Evolutionary conservation across 2,797 vertebrate species (phyloP).

Genomic region (Sorex maritimensis): DNA sequence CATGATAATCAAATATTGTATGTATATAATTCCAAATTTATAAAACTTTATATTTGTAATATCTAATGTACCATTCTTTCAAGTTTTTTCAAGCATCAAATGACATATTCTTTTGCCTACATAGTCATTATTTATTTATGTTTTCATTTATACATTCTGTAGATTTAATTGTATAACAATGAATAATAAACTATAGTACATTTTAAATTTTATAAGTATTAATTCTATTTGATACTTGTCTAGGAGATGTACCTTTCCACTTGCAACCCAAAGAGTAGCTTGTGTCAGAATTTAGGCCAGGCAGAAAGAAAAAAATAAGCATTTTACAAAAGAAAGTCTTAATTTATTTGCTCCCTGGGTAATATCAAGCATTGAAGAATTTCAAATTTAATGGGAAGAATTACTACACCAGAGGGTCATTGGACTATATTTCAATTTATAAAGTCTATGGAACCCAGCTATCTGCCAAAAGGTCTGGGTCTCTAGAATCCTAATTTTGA

Average conservation of each 20-base stretch:
- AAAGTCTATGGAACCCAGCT: constrained; percentile 65
- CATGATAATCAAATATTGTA: constrained; percentile 54
- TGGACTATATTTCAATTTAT: constrained; percentile 70
- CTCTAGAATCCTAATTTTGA: constrained; percentile 86
- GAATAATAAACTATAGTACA: constrained; percentile 73
- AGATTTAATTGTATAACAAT: constrained; percentile 57
- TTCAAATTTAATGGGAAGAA: constrained; percentile 73
- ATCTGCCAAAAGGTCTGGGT: constrained; percentile 72
- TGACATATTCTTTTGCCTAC: neutral
- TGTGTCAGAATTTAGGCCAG: constrained; percentile 80
- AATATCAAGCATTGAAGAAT: constrained; percentile 70
- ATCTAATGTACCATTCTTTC: constrained; percentile 28
- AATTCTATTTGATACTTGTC: constrained; percentile 61
- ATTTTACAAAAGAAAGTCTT: constrained; percentile 80
- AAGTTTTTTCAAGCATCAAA: constrained; percentile 12
- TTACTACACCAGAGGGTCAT: constrained; percentile 48
- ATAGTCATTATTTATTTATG: constrained; percentile 39
- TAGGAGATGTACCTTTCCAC: constrained; percentile 54
- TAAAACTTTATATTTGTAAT: constrained; percentile 25
- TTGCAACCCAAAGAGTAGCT: constrained; percentile 60
- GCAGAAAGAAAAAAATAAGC: constrained; percentile 47
- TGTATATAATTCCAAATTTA: constrained; percentile 41
- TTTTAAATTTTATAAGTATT: constrained; percentile 79
- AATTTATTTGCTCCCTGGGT: constrained; percentile 77
- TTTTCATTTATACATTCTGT: constrained; percentile 78